Evolutionary conservation across 2,113 vertebrate species (phyloP).

Genomic region (Agapornis roseicollis): DNA sequence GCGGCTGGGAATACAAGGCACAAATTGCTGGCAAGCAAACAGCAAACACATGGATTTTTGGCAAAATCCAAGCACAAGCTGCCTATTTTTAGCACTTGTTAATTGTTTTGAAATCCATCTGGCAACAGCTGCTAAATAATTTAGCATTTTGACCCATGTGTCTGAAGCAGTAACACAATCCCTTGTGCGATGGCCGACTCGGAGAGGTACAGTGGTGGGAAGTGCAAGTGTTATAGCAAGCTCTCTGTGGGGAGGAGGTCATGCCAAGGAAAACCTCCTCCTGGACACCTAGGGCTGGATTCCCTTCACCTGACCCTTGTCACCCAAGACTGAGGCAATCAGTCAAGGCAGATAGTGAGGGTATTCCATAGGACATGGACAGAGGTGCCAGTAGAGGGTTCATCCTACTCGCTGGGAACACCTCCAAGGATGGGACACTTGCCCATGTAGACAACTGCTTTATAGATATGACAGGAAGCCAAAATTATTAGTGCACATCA

Average conservation of each 20-base stretch:
- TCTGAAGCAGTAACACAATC: not conserved
- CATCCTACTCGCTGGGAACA: not conserved
- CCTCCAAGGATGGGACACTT: not conserved
- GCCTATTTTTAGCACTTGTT: slow-evolving; percentile 8
- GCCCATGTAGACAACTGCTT: accelerated
- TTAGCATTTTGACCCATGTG: not conserved
- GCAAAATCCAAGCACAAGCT: not conserved
- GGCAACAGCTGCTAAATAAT: slow-evolving; percentile 25
- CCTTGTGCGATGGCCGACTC: not conserved
- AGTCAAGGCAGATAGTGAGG: not conserved
- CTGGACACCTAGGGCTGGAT: accelerated
- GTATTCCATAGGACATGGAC: not conserved
- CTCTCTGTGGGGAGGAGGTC: not conserved
- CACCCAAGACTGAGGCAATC: accelerated
- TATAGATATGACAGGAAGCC: not conserved
- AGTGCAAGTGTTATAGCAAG: not conserved
- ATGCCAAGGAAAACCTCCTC: accelerated
- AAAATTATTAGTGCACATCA: not conserved
- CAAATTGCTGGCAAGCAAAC: not conserved
- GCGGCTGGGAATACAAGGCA: not conserved
- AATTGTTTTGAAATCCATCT: slow-evolving; percentile 44
- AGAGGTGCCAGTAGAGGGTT: not conserved
- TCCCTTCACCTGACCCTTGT: not conserved
- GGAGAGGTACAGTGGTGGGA: not conserved
- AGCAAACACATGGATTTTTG: not conserved